Base-by-base conservation (phyloP, 2,797 vertebrate genomes). In the Oreochromis grahami region DNA sequence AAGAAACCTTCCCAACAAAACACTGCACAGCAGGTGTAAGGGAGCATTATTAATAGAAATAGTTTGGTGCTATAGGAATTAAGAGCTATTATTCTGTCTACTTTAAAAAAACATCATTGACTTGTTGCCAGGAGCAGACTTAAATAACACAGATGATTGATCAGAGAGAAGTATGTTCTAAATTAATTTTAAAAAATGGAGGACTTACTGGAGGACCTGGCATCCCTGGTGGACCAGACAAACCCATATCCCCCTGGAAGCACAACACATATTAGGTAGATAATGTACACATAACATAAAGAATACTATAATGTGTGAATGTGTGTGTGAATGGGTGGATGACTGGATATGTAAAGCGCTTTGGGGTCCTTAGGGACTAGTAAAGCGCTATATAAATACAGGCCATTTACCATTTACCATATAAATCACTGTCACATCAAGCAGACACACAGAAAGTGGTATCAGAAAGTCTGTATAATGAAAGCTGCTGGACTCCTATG, bases 181-280 rank as follows among this genome's bases (percentile, higher is more conserved):
- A 85, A 86, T 82, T 74, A 86, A 63, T n/a, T 14, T 5, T 0
- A 8, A 63, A 63, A 63, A 63, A 38, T 38, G 19, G 32, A 63
- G 32, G 34, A 63, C 98, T 93, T 94, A 99, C 98, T 80, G 89
- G 80, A 88, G 95, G 91, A 50, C 98, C 98, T 7, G 94, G 65
- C 34, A 87, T 77, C 91, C 98, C 98, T 5, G 97, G 95, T 5
- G 95, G 83, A 17, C 98, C 98, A 76, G 96, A 86, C 80, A 97
- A 94, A 56, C 98, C 98, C 89, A 92, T 94, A 93, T 99, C 98
- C 83, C 98, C 98, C 98, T 99, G 92, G 77, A 95, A 93, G 95
- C 76, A 76, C 48, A 86, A 53, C 29, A 51, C 3, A 19, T 74
- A 77, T 91, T 82, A 91, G 52, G 63, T 21, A 80, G 76, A 85